Percentiles rank a stretch among this genome's conserved stretches.
Evolutionary conservation across 2,113 vertebrate genomes (phyloP).

Genomic region (Rhynchopsitta pachyrhyncha): DNA sequence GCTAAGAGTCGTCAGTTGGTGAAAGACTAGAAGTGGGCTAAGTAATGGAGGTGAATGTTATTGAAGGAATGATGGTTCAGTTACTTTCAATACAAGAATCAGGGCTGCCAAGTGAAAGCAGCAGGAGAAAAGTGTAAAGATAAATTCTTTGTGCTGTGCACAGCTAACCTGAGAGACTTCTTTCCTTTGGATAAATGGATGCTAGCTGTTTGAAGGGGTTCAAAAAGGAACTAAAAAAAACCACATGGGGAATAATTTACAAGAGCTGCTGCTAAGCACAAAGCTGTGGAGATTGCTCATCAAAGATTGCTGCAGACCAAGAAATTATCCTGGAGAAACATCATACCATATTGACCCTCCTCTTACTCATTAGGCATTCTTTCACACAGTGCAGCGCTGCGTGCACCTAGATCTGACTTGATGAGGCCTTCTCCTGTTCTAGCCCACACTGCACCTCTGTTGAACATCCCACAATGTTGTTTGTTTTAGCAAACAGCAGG

Average conservation of each 20-base stretch:
- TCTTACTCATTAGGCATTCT: not conserved
- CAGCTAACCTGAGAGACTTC: not conserved
- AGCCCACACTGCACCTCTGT: not conserved
- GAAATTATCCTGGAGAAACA: not conserved
- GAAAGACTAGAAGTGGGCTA: not conserved
- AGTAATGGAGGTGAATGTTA: not conserved
- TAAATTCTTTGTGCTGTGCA: not conserved
- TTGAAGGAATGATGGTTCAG: not conserved
- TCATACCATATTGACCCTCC: rapidly evolving
- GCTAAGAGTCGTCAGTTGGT: not conserved
- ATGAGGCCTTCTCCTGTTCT: not conserved
- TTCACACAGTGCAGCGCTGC: not conserved
- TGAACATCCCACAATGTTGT: not conserved
- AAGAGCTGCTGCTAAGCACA: not conserved
- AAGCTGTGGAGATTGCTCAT: not conserved
- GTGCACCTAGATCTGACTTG: rapidly evolving
- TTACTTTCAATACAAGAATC: not conserved
- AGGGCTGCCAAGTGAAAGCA: not conserved
- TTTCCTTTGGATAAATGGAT: not conserved
- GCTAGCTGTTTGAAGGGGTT: not conserved
- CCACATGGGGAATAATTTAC: not conserved
- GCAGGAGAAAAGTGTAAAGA: not conserved
- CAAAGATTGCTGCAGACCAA: not conserved
- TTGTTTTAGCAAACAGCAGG: not conserved
- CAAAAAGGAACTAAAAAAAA: not conserved